These are phyloP conservation scores for Penaeus monodon DNA, from an alignment of 2,888 invertebrate species.

Conservation along the genomic window DNA sequence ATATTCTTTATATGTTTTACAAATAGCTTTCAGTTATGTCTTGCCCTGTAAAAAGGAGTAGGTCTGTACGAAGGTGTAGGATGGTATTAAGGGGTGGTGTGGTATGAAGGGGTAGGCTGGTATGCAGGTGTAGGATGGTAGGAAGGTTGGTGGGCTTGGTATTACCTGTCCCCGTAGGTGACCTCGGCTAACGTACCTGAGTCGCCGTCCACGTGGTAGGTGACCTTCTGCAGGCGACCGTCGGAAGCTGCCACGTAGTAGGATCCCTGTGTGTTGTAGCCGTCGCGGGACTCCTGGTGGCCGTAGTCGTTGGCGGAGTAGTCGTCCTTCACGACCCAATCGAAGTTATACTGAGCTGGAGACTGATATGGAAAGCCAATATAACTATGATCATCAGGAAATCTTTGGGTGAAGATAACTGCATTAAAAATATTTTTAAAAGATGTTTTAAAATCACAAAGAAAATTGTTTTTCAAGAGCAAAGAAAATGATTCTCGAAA, in stretches of 20 bases:
- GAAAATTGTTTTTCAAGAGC: too few species aligned
- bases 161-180: constrained; percentile 26
- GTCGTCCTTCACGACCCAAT: constrained; percentile 45
- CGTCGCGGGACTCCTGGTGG: constrained; percentile 40
- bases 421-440: too few species aligned
- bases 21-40: too few species aligned
- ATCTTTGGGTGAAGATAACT: too few species aligned
- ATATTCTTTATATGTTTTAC: too few species aligned
- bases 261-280: constrained; percentile 26
- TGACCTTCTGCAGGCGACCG: constrained; percentile 52
- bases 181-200: constrained; percentile 38
- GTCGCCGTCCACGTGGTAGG: constrained; percentile 24
- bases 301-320: constrained; percentile 51
- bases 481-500: too few species aligned
- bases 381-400: too few species aligned
- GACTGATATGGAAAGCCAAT: too few species aligned
- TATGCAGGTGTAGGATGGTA: constrained; percentile 16
- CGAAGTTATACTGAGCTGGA: constrained; percentile 30
- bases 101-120: not conserved
- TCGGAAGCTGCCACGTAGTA: constrained; percentile 56
- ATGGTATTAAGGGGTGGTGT: not conserved
- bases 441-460: too few species aligned
- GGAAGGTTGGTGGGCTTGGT: constrained; percentile 1
- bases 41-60: too few species aligned
- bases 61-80: too few species aligned